A percentile compares a stretch with the other conserved stretches of the same genome.
Conservation (phyloP, 2,113 vertebrate genomes). For the Leptocoma aspasia region DNA sequence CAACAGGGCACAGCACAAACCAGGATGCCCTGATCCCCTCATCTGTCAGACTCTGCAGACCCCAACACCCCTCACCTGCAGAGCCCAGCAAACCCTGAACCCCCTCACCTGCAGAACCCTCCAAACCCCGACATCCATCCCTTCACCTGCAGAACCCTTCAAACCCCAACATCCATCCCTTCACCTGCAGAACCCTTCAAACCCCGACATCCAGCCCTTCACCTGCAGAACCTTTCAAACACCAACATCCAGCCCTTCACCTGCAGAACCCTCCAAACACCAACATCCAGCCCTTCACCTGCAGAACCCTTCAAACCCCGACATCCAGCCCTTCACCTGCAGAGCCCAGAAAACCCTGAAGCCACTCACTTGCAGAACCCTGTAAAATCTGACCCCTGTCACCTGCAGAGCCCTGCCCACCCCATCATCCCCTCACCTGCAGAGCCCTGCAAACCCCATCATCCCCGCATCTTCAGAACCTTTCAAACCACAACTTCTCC, state of each 20-base stretch:
- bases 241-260: too few species aligned
- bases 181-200: neutral
- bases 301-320: too few species aligned
- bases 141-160: too few species aligned
- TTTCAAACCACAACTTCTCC: accelerated
- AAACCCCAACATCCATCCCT: neutral
- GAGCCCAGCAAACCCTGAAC: neutral
- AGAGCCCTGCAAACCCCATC: too few species aligned
- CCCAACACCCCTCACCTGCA: accelerated
- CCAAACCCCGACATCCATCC: neutral
- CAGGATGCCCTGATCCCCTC: neutral
- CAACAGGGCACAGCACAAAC: neutral
- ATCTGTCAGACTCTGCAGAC: neutral
- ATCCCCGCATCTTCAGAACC: too few species aligned
- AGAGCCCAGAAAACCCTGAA: too few species aligned
- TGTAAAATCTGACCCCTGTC: too few species aligned
- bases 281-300: too few species aligned
- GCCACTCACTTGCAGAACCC: too few species aligned
- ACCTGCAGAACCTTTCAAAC: neutral
- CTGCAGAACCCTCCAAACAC: too few species aligned
- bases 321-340: accelerated
- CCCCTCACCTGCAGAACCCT: neutral
- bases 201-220: accelerated
- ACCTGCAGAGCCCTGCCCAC: neutral
- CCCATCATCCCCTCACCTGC: too few species aligned